Evolutionary conservation across 2,888 invertebrate species (phyloP).

Genomic region (Lasioglossum pauxillum): DNA sequence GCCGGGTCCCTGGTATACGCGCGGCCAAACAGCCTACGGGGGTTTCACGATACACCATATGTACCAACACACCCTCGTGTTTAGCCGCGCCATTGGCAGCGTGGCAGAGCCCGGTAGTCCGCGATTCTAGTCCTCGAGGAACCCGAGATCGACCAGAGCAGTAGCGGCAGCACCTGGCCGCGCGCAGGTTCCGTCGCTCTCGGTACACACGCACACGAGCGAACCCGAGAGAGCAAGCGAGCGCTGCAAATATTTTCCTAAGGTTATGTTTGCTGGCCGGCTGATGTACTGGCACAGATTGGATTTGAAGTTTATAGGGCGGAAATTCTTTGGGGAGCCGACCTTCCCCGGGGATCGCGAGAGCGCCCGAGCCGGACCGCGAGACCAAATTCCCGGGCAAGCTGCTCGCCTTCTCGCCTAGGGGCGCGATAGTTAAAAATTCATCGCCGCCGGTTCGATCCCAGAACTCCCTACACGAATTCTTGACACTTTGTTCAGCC

Average conservation of each 20-base stretch:
- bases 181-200: slow-evolving; percentile 42
- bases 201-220: slow-evolving; percentile 1
- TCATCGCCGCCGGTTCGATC: slow-evolving; percentile 41
- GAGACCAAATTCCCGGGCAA: slow-evolving; percentile 50
- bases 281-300: slow-evolving; percentile 83
- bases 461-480: not conserved
- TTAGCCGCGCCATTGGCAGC: slow-evolving; percentile 53
- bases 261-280: slow-evolving; percentile 78
- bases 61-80: slow-evolving; percentile 64
- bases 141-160: slow-evolving; percentile 38
- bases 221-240: slow-evolving; percentile 33
- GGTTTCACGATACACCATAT: slow-evolving; percentile 78
- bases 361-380: slow-evolving; percentile 36
- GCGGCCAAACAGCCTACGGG: slow-evolving; percentile 82
- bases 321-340: slow-evolving; percentile 76
- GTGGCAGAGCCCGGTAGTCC: slow-evolving; percentile 28
- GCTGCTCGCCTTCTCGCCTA: slow-evolving; percentile 20
- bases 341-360: slow-evolving; percentile 41
- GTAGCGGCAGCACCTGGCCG: slow-evolving; percentile 46
- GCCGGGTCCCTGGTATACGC: slow-evolving; percentile 75
- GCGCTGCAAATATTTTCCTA: slow-evolving; percentile 81
- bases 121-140: slow-evolving; percentile 53
- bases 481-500: not conserved
- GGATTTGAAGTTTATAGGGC: slow-evolving; percentile 84
- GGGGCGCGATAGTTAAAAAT: slow-evolving; percentile 49